A percentile compares a stretch with the other conserved stretches of the same genome.
Evolutionary conservation across 2,113 vertebrate genomes (phyloP).

Genomic region (Carollia perspicillata): DNA sequence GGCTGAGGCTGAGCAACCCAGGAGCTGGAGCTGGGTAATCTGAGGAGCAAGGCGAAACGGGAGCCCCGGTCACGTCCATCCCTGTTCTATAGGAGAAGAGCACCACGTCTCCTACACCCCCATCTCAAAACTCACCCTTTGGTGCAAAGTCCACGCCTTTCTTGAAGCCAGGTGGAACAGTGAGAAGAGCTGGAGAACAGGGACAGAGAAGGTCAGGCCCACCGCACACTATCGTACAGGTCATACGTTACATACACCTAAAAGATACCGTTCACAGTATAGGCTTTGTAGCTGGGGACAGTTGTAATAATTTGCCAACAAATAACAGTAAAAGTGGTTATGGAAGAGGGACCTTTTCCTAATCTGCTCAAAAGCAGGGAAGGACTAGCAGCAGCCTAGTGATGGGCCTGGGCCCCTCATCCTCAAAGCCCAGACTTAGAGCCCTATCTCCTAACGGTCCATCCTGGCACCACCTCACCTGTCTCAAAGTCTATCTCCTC

Average conservation of each 20-base stretch:
- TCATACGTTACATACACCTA: accelerated
- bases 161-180: constrained; percentile 88
- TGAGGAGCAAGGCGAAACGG: not conserved
- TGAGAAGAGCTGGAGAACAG: constrained; percentile 85
- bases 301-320: not conserved
- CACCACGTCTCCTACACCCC: not conserved
- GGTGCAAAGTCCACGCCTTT: constrained; percentile 88
- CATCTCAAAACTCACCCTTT: constrained; percentile 79
- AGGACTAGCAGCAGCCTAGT: not conserved
- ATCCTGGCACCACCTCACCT: constrained; percentile 72
- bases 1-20: constrained; percentile 86
- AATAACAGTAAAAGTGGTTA: not conserved
- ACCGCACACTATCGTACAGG: accelerated
- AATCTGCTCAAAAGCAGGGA: not conserved
- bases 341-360: not conserved
- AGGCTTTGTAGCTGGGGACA: accelerated
- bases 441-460: not conserved
- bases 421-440: not conserved
- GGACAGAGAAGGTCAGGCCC: not conserved
- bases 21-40: constrained; percentile 60
- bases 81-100: not conserved
- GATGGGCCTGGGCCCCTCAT: not conserved
- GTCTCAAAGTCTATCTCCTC: constrained; percentile 91
- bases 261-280: not conserved
- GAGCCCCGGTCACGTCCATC: not conserved